These are phyloP conservation scores for Gallirallus australis DNA, from an alignment of 2,797 vertebrate species.

Conservation along the genomic window DNA sequence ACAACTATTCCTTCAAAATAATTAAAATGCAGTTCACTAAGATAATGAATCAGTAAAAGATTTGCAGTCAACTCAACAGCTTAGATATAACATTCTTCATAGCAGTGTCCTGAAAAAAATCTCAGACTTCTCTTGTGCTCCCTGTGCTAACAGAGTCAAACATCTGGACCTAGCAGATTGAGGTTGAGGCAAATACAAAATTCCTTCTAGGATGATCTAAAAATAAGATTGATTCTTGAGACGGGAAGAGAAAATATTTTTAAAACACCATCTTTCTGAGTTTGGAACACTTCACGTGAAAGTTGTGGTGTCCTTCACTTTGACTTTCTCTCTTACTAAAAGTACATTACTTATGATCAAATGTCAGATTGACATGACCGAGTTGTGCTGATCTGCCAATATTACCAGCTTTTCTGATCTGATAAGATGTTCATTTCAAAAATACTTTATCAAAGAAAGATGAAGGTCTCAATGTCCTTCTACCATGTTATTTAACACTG, in stretches of 20 bases:
- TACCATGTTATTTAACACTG: background rate
- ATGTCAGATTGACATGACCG: slow-evolving; percentile 45
- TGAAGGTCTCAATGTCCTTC: slow-evolving; percentile 60
- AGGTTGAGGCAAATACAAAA: background rate
- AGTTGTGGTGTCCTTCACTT: slow-evolving; percentile 45
- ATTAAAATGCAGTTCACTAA: background rate
- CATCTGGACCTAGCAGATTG: background rate
- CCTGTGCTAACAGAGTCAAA: background rate
- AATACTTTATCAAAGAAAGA: slow-evolving; percentile 60
- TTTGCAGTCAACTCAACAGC: background rate
- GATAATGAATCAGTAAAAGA: background rate
- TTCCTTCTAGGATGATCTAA: background rate
- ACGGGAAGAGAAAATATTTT: background rate
- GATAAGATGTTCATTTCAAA: slow-evolving; percentile 56
- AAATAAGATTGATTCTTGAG: background rate
- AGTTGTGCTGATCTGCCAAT: slow-evolving; percentile 55
- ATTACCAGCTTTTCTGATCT: slow-evolving; percentile 59
- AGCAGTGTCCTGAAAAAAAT: background rate
- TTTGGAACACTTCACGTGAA: background rate
- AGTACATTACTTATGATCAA: slow-evolving; percentile 56
- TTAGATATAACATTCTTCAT: background rate
- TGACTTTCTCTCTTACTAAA: slow-evolving; percentile 46
- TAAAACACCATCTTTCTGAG: background rate
- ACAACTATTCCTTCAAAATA: background rate
- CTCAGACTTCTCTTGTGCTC: background rate